These are phyloP conservation scores for Premnoplex brunnescens DNA, from an alignment of 2,797 vertebrate species.

Conservation along the genomic window DNA sequence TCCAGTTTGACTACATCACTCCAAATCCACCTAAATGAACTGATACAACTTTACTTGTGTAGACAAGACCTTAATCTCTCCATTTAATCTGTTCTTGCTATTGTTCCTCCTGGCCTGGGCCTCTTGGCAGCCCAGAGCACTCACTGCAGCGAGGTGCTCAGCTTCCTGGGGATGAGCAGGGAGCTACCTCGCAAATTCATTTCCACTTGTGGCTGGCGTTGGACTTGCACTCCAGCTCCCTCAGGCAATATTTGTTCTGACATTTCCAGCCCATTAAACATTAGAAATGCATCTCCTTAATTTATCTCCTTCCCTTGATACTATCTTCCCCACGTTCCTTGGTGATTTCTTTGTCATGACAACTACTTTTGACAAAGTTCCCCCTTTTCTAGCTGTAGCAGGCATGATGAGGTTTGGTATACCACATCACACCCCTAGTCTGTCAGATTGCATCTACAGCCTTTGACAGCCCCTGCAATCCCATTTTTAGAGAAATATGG, in stretches of 20 bases:
- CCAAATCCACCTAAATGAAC: constrained; percentile 43
- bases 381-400: neutral
- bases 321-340: neutral
- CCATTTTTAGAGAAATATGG: neutral
- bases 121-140: neutral
- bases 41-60: constrained; percentile 50
- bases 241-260: neutral
- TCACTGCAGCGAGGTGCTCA: neutral
- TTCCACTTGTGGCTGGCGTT: neutral
- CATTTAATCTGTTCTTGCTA: constrained; percentile 16
- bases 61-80: constrained; percentile 60
- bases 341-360: neutral
- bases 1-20: constrained; percentile 27
- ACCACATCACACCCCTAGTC: neutral
- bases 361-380: neutral
- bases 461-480: neutral
- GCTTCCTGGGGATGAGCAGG: neutral
- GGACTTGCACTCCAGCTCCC: neutral
- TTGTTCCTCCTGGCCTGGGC: constrained; percentile 17
- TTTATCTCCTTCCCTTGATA: constrained; percentile 13
- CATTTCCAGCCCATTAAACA: neutral
- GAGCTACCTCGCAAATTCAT: neutral
- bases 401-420: neutral
- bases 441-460: neutral
- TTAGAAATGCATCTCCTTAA: constrained; percentile 7